Evolutionary conservation across 2,113 vertebrate genomes (phyloP), one percentile per base, ranked within the genome.

Genomic region (Ovis canadensis): DNA sequence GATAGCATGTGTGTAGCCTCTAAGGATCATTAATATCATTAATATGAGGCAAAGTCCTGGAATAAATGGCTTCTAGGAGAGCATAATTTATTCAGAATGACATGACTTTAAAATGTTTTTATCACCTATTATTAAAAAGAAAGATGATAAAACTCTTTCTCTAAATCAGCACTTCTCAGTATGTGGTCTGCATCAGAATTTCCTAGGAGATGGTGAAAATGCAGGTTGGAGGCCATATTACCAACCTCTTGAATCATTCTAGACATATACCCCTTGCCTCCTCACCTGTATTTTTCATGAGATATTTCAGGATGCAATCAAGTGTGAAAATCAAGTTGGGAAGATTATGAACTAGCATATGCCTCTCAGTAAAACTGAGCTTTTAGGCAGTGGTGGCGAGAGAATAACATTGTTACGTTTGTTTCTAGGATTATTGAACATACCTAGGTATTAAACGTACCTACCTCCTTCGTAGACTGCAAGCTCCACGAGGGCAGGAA

Each of bases 71-170:
- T 95, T 96, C 94, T 78, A 67, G 77, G 59, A 95, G 64, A 95
- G 81, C 67, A 95, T 96, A 96, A 96, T 83, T 96, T 96, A 95
- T 88, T 95, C 77, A 92, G 48, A 94, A 92, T 96, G 96, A 74
- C 90, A 87, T 48, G 88, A 92, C 60, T 96, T 85, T 95, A 78
- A 88, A 88, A 94, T 96, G 50, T 96, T 96, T 98, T 92, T 96
- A 96, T 89, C 95, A 88, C 52, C 94, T 88, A 71, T 92, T 98
- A 74, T 94, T 90, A 83, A 94, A 96, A 87, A 82, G 45, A 43
- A 64, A 96, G 89, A 77, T 5, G 57, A 88, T 93, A 96, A 93
- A 93, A 86, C 7, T 59, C 78, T 96, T 97, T 91, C 54, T 95
- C 60, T 87, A 97, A 96, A 86, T 96, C 90, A 96, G 45, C 45